phyloP scores from a whole-genome alignment of 2,888 invertebrate species.

The Dysmachus trigonus region DNA sequence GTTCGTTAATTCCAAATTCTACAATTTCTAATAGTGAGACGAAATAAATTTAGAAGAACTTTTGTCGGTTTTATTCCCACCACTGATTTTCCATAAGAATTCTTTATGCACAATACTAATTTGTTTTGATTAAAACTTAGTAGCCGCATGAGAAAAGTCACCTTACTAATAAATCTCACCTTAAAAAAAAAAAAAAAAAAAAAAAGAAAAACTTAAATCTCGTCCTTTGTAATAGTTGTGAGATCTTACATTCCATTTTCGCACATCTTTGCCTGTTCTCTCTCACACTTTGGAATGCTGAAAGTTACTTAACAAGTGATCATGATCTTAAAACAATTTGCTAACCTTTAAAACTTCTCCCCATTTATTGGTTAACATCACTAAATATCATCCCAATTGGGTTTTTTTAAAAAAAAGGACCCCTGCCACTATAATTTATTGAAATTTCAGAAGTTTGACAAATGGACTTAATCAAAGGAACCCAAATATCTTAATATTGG shows the following conservation, averaged over 20 bases:
- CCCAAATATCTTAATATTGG: background rate
- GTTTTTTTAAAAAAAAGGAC: background rate
- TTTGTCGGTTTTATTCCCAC: background rate
- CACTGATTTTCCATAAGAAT: background rate
- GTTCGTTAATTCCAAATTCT: background rate
- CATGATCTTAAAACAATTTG: background rate
- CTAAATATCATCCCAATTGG: background rate
- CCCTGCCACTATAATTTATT: background rate
- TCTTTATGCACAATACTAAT: background rate
- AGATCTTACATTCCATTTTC: background rate
- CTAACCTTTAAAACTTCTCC: background rate
- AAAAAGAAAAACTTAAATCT: too few relatives aligned
- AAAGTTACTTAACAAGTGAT: background rate
- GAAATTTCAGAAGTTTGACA: background rate
- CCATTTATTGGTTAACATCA: background rate
- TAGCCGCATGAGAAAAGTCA: background rate
- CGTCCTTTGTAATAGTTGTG: background rate
- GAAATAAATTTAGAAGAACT: background rate
- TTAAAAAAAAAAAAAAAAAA: background rate
- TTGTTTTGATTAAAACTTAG: background rate
- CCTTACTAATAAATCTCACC: background rate
- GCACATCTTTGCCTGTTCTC: background rate
- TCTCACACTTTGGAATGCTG: background rate
- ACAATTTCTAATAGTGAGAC: background rate
- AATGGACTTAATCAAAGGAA: background rate